phyloP scores from a whole-genome alignment of 2,888 invertebrate genomes.

The Rutpela maculata region DNA sequence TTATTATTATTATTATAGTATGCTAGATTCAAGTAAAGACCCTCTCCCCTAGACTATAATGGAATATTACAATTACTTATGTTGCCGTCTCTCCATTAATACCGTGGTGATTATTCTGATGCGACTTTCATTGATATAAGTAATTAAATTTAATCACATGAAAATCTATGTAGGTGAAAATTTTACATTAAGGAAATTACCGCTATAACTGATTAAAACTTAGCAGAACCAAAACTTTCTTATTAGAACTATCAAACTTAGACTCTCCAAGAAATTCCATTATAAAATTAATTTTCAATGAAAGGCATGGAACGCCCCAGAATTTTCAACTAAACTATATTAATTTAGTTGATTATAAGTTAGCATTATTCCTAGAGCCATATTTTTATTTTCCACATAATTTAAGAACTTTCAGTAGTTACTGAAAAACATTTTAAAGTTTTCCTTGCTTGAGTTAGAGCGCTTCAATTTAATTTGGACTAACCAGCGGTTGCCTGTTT shows the following conservation, averaged over 20 bases:
- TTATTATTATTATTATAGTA: no score
- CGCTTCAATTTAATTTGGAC: neutral
- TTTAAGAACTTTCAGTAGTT: neutral
- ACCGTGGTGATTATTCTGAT: no score
- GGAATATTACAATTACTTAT: no score
- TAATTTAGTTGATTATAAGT: neutral
- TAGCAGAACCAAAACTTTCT: neutral
- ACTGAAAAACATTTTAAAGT: neutral
- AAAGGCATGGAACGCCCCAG: neutral
- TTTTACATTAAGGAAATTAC: slow-evolving; percentile 22
- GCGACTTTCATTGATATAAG: neutral
- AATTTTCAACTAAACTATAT: neutral
- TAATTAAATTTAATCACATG: neutral
- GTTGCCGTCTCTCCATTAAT: neutral
- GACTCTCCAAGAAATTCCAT: neutral
- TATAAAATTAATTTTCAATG: neutral
- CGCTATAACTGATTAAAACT: neutral
- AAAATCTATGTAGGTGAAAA: neutral
- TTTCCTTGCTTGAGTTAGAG: neutral
- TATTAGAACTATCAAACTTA: neutral
- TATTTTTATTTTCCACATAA: neutral
- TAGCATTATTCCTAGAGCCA: neutral
- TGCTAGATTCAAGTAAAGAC: no score
- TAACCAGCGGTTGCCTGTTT: neutral
- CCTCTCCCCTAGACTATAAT: no score